A percentile compares a stretch with the other conserved stretches of the same genome.
Conservation (phyloP, 2,888 invertebrate species). For the Meta bourneti region DNA sequence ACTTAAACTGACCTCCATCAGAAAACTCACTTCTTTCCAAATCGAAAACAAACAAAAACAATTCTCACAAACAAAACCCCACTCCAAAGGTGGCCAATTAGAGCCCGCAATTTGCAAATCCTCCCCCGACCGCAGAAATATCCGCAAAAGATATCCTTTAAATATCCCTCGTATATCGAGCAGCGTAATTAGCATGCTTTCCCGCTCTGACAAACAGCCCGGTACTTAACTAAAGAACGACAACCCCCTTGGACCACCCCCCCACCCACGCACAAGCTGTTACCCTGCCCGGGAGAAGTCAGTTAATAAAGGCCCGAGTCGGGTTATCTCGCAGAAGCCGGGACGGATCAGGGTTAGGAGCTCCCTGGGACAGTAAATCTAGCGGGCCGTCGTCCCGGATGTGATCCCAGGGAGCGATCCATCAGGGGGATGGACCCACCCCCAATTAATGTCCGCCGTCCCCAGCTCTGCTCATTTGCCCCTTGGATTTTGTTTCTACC, state of each 20-base stretch:
- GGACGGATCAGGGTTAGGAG: constrained; percentile 72
- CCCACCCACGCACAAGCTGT: constrained; percentile 34
- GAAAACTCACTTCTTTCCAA: not conserved
- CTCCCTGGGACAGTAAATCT: constrained; percentile 74
- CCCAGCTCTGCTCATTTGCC: not conserved
- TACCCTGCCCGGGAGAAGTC: constrained; percentile 42
- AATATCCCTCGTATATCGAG: constrained; percentile 18
- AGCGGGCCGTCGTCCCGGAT: constrained; percentile 66
- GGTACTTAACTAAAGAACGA: constrained; percentile 74
- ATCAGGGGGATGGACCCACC: constrained; percentile 47
- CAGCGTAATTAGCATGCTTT: constrained; percentile 66
- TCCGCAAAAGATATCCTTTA: constrained; percentile 28
- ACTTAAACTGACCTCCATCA: not conserved
- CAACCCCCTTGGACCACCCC: constrained; percentile 34
- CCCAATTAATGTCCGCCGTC: constrained; percentile 56
- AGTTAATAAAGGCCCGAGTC: constrained; percentile 62
- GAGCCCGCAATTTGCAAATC: constrained; percentile 62
- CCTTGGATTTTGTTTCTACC: constrained; percentile 47
- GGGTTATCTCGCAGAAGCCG: constrained; percentile 60
- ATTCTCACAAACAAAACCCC: not conserved
- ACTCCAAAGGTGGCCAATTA: constrained; percentile 1
- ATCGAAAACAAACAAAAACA: not conserved
- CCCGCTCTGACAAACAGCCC: constrained; percentile 59
- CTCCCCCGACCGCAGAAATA: constrained; percentile 27
- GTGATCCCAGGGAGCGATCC: constrained; percentile 75